Conservation (phyloP, 2,113 vertebrate species). For the Mustelus asterias region DNA sequence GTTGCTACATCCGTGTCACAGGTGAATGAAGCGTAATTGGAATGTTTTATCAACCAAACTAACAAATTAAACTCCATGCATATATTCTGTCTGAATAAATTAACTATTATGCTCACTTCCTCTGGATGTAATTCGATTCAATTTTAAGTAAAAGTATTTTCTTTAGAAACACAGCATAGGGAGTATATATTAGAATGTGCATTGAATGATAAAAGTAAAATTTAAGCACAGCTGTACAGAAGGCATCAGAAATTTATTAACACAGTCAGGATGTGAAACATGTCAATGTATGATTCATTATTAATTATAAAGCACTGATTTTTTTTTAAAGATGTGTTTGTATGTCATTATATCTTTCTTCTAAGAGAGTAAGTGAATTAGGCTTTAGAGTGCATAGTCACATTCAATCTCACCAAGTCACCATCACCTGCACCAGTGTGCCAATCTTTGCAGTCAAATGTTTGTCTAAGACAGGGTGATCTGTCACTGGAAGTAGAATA, state of each 20-base stretch:
- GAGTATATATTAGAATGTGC: neutral
- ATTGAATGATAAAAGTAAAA: neutral
- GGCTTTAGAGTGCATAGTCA: too few relatives aligned
- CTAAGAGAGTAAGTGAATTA: too few relatives aligned
- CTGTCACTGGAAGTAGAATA: too few relatives aligned
- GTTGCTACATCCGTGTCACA: conserved; percentile 82
- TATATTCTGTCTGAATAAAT: neutral
- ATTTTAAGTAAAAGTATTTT: neutral
- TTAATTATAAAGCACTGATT: too few relatives aligned
- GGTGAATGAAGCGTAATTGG: conserved; percentile 51
- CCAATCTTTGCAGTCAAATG: too few relatives aligned
- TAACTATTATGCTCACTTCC: neutral
- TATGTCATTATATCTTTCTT: too few relatives aligned
- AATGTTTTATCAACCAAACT: neutral
- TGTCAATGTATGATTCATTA: too few relatives aligned
- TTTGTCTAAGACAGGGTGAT: too few relatives aligned
- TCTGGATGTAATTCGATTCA: neutral
- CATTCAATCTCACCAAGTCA: too few relatives aligned
- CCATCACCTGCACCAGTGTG: too few relatives aligned
- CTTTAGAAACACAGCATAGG: neutral
- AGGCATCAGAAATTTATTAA: neutral
- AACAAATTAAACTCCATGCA: neutral
- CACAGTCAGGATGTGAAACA: neutral
- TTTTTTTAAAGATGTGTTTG: too few relatives aligned
- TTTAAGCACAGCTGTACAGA: neutral